Base-by-base conservation (phyloP, 2,888 invertebrate species). In the Steromphala cineraria region DNA sequence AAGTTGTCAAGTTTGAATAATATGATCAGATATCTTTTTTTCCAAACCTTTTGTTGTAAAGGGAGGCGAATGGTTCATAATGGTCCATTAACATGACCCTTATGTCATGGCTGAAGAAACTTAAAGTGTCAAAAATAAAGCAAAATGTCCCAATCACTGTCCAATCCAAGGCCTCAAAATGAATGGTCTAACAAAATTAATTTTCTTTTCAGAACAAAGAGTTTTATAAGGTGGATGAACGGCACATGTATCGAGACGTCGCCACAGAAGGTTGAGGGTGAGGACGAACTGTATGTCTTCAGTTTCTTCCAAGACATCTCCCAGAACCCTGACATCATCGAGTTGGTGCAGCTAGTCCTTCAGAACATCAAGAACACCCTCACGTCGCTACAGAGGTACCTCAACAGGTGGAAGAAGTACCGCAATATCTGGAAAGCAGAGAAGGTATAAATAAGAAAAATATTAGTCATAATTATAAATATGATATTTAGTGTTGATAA, bases 151-250 rank as follows among this genome's bases (percentile, higher is more conserved):
- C n/a, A n/a, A n/a, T n/a, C n/a, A n/a, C n/a, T n/a, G n/a, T n/a
- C n/a, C n/a, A n/a, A n/a, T n/a, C n/a, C n/a, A n/a, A n/a, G n/a
- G n/a, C n/a, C n/a, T 36, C 2, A 36, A 36, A 2, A 36, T 36
- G 36, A 4, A 36, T 36, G 7, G 36, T 4, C 7, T 36, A 36
- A 36, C 36, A 4, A 4, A 36, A n/a, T 46, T 13, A 10, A 4
- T 46, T 46, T 13, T 46, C 46, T 36, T 76, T 78, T n/a, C 89
- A 96, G 96, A 82, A 92, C 97, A 7, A 96, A 96, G 88, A 93
- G 95, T 0, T 97, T 98, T 90, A 95, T 96, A 0, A 95, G 98
- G 10, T 98, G 98, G 98, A 96, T 97, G 96, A 95, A 95, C 87
- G 96, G 96, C 15, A 96, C 96, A 0, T 98, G 98, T 89, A 91